A percentile compares a stretch with the other conserved stretches of the same genome.
phyloP scores from a whole-genome alignment of 2,797 vertebrate genomes.

The Orestias chungarensis region DNA sequence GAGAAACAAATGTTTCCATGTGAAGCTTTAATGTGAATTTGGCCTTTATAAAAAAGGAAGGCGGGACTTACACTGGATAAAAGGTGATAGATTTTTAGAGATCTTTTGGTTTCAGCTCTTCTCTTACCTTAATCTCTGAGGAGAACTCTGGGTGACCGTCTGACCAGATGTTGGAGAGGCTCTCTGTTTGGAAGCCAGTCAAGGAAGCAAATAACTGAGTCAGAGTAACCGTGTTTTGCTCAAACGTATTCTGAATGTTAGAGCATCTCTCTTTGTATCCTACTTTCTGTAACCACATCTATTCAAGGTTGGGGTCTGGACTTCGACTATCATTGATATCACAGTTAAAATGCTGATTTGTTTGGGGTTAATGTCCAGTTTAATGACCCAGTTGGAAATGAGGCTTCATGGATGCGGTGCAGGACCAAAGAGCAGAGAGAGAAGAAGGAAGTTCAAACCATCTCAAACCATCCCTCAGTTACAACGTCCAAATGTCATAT shows the following conservation, averaged over 20 bases:
- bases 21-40: not conserved
- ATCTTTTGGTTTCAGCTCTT: not conserved
- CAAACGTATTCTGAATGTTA: too few species aligned
- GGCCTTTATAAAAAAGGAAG: not conserved
- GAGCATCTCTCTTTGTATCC: not conserved
- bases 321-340: not conserved
- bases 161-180: constrained; percentile 5
- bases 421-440: constrained; percentile 1
- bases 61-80: not conserved
- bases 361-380: not conserved
- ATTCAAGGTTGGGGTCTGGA: not conserved
- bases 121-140: constrained; percentile 23
- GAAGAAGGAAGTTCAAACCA: not conserved
- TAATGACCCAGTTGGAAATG: not conserved
- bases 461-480: too few species aligned
- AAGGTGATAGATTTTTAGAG: not conserved
- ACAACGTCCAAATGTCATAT: not conserved
- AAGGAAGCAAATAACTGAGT: constrained; percentile 15
- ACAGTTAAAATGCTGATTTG: not conserved
- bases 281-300: not conserved
- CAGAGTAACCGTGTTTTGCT: too few species aligned
- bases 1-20: not conserved
- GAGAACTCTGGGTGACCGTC: not conserved
- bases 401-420: not conserved
- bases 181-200: constrained; percentile 7